Conservation (phyloP, 2,888 invertebrate genomes). For the Bhutanitis thaidina region DNA sequence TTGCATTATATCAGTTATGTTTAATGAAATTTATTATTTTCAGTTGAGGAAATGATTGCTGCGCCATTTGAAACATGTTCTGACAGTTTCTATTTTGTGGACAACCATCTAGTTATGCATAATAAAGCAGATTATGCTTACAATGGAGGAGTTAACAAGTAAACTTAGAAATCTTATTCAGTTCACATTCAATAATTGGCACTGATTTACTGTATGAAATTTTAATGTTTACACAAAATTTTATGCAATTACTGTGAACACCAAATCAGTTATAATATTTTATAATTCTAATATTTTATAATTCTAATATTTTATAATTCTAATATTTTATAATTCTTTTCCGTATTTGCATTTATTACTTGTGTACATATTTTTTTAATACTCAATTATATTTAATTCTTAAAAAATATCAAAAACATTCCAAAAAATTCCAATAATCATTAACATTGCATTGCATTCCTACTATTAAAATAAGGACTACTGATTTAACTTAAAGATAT, state of each 20-base stretch:
- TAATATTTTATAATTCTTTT: too few relatives aligned
- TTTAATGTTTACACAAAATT: neutral
- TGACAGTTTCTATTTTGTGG: constrained; percentile 99
- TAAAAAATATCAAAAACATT: too few relatives aligned
- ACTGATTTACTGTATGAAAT: neutral
- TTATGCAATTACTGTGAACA: neutral
- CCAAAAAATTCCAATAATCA: too few relatives aligned
- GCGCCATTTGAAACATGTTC: constrained; percentile 98
- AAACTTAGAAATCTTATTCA: constrained; percentile 21
- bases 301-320: too few relatives aligned
- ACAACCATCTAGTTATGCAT: constrained; percentile 98
- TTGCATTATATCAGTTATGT: neutral
- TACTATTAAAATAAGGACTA: too few relatives aligned
- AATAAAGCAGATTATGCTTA: constrained; percentile 99
- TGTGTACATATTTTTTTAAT: too few relatives aligned
- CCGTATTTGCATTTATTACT: too few relatives aligned
- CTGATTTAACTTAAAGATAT: too few relatives aligned
- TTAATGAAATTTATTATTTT: constrained; percentile 32
- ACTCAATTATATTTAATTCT: too few relatives aligned
- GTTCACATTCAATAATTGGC: constrained; percentile 10
- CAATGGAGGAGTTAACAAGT: constrained; percentile 86
- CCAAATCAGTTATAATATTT: neutral
- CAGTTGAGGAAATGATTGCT: constrained; percentile 97
- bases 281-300: neutral
- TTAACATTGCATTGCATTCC: too few relatives aligned